Base-by-base conservation (phyloP, 1,140 invertebrate species). In the Globodera rostochiensis region DNA sequence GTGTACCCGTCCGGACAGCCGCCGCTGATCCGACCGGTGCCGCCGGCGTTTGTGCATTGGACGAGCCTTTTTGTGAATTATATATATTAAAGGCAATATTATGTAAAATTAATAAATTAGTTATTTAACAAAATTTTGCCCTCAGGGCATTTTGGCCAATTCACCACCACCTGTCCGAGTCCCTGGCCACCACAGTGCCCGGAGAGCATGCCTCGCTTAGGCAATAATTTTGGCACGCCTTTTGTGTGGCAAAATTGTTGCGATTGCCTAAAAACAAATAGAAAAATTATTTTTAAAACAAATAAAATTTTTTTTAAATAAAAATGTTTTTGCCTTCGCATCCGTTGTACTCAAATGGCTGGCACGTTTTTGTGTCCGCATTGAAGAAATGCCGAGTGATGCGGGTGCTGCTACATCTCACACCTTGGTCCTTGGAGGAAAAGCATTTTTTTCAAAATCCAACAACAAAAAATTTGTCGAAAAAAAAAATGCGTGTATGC, bases 311-410 rank as follows among this genome's bases (percentile, higher is more conserved):
- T 36, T 36, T 36, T 36, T n/a, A n/a, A n/a, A n/a, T n/a, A n/a
- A n/a, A n/a, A 36, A 36, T 36, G 36, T 36, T 36, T 69, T 76
- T 45, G 86, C 83, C 87, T 79, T 89, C 87, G 74, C 88, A 88
- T 47, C 88, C 88, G 78, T 89, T 89, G 83, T 89, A 89, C 77
- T 88, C 88, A 73, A 90, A 89, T 6, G 87, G 82, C 60, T 87
- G 84, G 64, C 88, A 89, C 4, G 82, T 90, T 77, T 89, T 90
- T 8, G 87, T 86, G 74, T 89, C 88, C 6, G 86, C 84, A 73
- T 89, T 89, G 89, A 89, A 89, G 80, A 82, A 90, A 77, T 82
- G 89, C 70, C 88, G 87, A 8, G 89, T 84, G 73, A 89, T 89
- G 19, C 82, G 76, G 8, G 88, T 88, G 75, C 79, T 83, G 15